phyloP scores from a whole-genome alignment of 2,888 invertebrate genomes.

The Glaucopsyche alexis region DNA sequence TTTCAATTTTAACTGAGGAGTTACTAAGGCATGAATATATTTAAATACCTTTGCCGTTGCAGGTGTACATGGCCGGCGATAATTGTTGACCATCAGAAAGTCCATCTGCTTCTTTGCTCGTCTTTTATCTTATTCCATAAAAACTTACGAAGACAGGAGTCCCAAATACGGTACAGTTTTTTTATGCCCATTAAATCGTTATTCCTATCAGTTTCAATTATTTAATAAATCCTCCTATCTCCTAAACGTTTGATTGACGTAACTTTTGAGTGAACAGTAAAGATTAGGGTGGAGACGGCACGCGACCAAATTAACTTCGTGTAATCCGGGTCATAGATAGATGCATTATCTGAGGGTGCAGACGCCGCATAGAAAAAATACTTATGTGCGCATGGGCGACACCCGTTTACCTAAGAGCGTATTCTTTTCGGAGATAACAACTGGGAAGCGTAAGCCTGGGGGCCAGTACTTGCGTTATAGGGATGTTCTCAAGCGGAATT shows the following conservation, averaged over 20 bases:
- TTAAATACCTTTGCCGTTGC: neutral
- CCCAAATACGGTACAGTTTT: neutral
- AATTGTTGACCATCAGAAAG: neutral
- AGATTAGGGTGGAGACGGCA: conserved; percentile 56
- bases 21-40: too few relatives aligned
- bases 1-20: too few relatives aligned
- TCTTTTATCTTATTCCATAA: neutral
- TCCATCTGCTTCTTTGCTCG: neutral
- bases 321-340: conserved; percentile 65
- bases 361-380: conserved; percentile 50
- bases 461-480: too few relatives aligned
- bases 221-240: conserved; percentile 39
- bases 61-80: neutral
- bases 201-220: conserved; percentile 44
- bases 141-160: neutral
- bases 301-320: conserved; percentile 75
- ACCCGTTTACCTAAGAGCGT: too few relatives aligned
- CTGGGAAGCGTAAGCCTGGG: too few relatives aligned
- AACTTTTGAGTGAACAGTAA: conserved; percentile 45
- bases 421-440: too few relatives aligned
- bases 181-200: neutral
- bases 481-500: too few relatives aligned
- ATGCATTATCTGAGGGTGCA: conserved; percentile 61
- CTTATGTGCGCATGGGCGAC: too few relatives aligned
- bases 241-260: conserved; percentile 58